phyloP scores from a whole-genome alignment of 2,797 vertebrate genomes.

The Gymnothorax reevesii region DNA sequence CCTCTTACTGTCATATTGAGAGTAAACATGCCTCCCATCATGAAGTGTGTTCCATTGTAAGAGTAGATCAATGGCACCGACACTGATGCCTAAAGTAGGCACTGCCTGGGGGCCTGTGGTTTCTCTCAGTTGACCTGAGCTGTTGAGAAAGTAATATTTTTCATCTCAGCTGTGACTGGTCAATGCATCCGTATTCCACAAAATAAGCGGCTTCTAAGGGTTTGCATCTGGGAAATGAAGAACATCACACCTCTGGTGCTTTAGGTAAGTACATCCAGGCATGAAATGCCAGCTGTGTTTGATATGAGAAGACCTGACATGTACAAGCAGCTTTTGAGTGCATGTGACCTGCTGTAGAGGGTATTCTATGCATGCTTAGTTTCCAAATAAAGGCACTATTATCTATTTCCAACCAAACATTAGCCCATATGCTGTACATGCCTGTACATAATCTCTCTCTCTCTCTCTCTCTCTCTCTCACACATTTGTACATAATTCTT shows the following conservation, averaged over 20 bases:
- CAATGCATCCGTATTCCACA: not conserved
- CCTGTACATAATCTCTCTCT: not conserved
- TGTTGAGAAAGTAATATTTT: not conserved
- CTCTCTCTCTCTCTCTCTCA: not conserved
- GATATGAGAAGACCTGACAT: slow-evolving; percentile 4
- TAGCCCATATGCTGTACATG: not conserved
- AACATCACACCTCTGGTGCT: not conserved
- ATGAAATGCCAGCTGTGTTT: not conserved
- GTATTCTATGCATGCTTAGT: not conserved
- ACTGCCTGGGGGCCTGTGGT: not conserved
- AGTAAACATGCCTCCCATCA: not conserved
- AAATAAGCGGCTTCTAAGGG: not conserved
- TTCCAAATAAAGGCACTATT: not conserved
- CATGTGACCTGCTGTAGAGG: not conserved
- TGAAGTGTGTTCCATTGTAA: not conserved
- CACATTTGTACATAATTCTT: not conserved
- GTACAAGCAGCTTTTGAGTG: not conserved
- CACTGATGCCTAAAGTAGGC: not conserved
- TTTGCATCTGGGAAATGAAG: not conserved
- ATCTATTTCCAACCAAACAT: not conserved
- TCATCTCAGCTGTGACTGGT: not conserved
- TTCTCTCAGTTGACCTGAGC: not conserved
- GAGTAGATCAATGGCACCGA: not conserved
- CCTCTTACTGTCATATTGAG: not conserved
- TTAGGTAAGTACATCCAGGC: not conserved